These are phyloP conservation scores for Chirona hameri DNA, from an alignment of 2,888 invertebrate species.

Conservation along the genomic window DNA sequence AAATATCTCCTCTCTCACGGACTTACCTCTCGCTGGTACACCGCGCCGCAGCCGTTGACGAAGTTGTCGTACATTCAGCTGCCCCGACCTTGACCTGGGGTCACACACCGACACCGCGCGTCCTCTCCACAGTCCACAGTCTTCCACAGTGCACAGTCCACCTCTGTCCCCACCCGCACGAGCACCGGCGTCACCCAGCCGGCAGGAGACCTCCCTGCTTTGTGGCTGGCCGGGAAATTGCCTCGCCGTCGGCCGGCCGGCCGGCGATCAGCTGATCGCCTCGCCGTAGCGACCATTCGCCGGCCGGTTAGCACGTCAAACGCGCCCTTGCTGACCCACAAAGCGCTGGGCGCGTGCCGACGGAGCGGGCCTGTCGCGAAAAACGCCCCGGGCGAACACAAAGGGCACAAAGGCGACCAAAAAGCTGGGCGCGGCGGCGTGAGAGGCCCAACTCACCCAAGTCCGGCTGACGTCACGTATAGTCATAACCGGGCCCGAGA, in stretches of 20 bases:
- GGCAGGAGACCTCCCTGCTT: not conserved
- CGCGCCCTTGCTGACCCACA: conserved; percentile 9
- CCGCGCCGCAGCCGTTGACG: not conserved
- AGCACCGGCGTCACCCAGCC: not conserved
- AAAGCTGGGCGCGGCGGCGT: not conserved
- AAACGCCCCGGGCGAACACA: conserved; percentile 5
- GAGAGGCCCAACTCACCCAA: not conserved
- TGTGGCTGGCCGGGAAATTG: not conserved
- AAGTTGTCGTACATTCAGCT: conserved; percentile 1
- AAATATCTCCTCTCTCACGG: not conserved
- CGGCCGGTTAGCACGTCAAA: conserved; percentile 11
- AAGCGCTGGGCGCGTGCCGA: conserved; percentile 3
- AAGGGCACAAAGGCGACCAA: conserved; percentile 24
- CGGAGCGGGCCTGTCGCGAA: not conserved
- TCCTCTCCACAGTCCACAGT: not conserved
- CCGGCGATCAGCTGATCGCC: conserved; percentile 13
- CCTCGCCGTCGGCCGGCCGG: not conserved
- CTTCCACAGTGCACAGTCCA: not conserved
- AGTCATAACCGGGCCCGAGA: not conserved
- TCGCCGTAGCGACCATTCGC: not conserved
- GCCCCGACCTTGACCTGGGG: not conserved
- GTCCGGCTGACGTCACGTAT: not conserved
- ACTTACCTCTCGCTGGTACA: not conserved
- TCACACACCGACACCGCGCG: not conserved
- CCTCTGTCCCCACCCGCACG: not conserved